These are phyloP conservation scores for Melanerpes aurifrons DNA, from an alignment of 2,113 vertebrate species.

Conservation along the genomic window DNA sequence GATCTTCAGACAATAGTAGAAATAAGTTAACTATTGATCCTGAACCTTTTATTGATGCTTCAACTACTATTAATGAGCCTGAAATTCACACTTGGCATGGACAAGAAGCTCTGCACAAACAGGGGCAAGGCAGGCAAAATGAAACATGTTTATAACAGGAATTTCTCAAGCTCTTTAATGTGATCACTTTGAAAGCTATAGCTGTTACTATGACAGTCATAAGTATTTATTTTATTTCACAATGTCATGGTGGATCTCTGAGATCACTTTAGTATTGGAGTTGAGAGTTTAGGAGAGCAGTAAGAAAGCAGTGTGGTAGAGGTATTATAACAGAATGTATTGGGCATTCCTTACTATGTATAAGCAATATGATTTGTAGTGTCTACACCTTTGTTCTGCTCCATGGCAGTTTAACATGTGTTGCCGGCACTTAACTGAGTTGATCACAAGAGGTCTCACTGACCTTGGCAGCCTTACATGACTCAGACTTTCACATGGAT, in stretches of 20 bases:
- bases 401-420: not conserved
- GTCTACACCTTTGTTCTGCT: slow-evolving; percentile 6
- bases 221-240: not conserved
- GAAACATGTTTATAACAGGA: not conserved
- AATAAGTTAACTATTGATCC: not conserved
- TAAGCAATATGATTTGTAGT: slow-evolving; percentile 18
- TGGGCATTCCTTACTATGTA: not conserved
- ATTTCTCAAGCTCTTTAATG: not conserved
- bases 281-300: not conserved
- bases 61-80: not conserved
- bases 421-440: slow-evolving; percentile 20
- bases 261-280: not conserved
- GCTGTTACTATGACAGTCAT: not conserved
- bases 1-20: not conserved
- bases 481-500: slow-evolving; percentile 49
- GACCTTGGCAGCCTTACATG: slow-evolving; percentile 61
- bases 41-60: not conserved
- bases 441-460: slow-evolving; percentile 67
- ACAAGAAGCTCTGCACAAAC: not conserved
- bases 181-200: not conserved
- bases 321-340: not conserved
- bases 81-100: not conserved
- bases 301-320: not conserved
- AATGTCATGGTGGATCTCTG: not conserved
- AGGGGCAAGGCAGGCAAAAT: not conserved